Evolutionary conservation across 2,113 vertebrate species (phyloP), one percentile per base, ranked within the genome.

Genomic region (Perognathus longimembris): DNA sequence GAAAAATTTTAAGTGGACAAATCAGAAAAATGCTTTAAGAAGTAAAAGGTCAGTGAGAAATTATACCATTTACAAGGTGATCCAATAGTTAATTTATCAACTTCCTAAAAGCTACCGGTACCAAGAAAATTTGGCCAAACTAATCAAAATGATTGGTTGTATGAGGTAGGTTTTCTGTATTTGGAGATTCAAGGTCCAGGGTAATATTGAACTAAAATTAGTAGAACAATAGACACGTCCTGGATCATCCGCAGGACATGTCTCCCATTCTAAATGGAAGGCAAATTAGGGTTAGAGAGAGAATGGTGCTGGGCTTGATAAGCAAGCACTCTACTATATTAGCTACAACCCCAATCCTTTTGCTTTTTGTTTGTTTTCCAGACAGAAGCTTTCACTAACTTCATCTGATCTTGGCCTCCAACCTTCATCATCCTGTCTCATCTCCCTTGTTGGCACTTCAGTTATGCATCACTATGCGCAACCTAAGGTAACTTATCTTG

Each of bases 1-100:
- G 59, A 34, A 70, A n/a, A 82, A 76, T 90, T 83, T 90, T 34
- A 95, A 34, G 66, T 59, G 59, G 40, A 70, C 67, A 82, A 18
- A 67, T 67, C 64, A 78, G n/a, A 93, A 70, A 89, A 71, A 12
- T 80, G 45, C 34, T 45, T 94, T 69, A 78, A n/a, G 45, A 94
- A 91, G 91, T 70, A 54, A 1, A 59, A 21, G 20, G 0, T 83
- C 64, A 26, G 8, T 59, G 77, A 81, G 71, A 67, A 75, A 78
- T 12, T 87, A 10, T 80, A 26, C 61, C 28, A 66, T 22, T 21
- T 66, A 85, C 32, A 76, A 91, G 73, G 81, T 75, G 64, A 92
- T 38, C 15, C 22, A 14, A 30, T 14, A 24, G 69, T 61, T 54
- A 45, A n/a, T 74, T 82, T 30, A 34, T 63, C 30, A 36, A 77